phyloP scores from a whole-genome alignment of 2,797 vertebrate genomes.

The Malacoctenus gilli region DNA sequence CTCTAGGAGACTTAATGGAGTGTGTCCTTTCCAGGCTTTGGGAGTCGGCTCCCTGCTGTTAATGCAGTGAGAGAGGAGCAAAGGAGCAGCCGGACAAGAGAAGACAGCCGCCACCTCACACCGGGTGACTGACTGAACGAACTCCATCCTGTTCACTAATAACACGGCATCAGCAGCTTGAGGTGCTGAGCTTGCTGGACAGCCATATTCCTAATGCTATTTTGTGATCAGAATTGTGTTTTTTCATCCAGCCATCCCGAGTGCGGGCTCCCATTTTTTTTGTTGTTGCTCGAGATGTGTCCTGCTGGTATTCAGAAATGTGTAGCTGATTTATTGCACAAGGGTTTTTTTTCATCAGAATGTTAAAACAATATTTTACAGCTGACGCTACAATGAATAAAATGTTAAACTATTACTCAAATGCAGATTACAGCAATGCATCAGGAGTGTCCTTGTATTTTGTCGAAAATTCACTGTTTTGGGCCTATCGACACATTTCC shows the following conservation, averaged over 20 bases:
- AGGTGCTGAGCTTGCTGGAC: slow-evolving; percentile 49
- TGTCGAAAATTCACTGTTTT: no score
- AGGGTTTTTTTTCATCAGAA: no score
- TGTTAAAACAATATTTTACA: no score
- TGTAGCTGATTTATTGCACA: no score
- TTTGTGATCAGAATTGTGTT: slow-evolving; percentile 49
- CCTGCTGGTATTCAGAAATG: no score
- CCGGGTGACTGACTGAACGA: slow-evolving; percentile 66
- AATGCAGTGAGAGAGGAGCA: slow-evolving; percentile 63
- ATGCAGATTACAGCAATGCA: no score
- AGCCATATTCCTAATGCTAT: slow-evolving; percentile 47
- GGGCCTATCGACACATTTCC: no score
- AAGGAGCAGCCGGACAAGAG: slow-evolving; percentile 46
- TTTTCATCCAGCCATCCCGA: slow-evolving; percentile 51
- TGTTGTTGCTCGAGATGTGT: slow-evolving; percentile 6
- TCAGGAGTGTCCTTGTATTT: no score
- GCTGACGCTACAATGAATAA: no score
- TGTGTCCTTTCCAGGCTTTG: slow-evolving; percentile 70
- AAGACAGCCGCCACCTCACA: slow-evolving; percentile 64
- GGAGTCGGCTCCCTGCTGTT: slow-evolving; percentile 64
- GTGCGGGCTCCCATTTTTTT: slow-evolving; percentile 21
- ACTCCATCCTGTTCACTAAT: slow-evolving; percentile 65
- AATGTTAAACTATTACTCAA: no score
- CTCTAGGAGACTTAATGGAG: slow-evolving; percentile 72
- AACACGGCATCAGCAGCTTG: slow-evolving; percentile 55